Base-by-base conservation (phyloP, 2,113 vertebrate genomes). In the Lontra canadensis region DNA sequence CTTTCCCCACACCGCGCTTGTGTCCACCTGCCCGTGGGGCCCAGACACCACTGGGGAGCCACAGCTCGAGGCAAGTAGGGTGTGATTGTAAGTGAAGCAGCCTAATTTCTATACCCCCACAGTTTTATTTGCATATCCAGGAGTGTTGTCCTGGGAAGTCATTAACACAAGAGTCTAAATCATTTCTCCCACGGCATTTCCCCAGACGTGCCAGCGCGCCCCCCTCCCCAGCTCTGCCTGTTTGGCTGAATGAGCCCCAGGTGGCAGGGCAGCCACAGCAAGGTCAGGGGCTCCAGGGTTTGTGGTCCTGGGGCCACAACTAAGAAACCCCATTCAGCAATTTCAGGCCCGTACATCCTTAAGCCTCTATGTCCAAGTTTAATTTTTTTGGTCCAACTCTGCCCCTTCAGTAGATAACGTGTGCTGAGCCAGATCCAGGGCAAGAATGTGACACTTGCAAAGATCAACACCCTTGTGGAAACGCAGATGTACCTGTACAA, bases 91-190 rank as follows among this genome's bases (percentile, higher is more conserved):
- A 95, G 55, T 86, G 79, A 67, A 88, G 73, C 81, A 90, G 74
- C 78, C 78, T 95, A 76, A 82, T 94, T 95, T 85, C 47, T 29
- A 73, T 57, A 97, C 78, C 79, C 39, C 26, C 52, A 26, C 14
- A 4, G n/a, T 59, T 88, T 90, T 59, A 97, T 97, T 96, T 97
- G 79, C 95, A 96, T 73, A 95, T 79, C 52, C 93, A 88, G 67
- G 90, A 90, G 55, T 3, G 57, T 17, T 2, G 85, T 89, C 91
- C 91, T 95, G 1, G 11, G 84, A 90, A 96, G 88, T 94, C 96
- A 73, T 93, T 95, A 97, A 80, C 96, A 79, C 76, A 36, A n/a
- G 85, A 86, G 93, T 94, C 96, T 96, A 97, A 97, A 90, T 88
- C 81, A 91, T 89, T 59, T 65, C 31, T 1, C 61, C 80, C 88